Evolutionary conservation across 2,113 vertebrate species (phyloP).

Genomic region (Phalacrocorax brasilianus): DNA sequence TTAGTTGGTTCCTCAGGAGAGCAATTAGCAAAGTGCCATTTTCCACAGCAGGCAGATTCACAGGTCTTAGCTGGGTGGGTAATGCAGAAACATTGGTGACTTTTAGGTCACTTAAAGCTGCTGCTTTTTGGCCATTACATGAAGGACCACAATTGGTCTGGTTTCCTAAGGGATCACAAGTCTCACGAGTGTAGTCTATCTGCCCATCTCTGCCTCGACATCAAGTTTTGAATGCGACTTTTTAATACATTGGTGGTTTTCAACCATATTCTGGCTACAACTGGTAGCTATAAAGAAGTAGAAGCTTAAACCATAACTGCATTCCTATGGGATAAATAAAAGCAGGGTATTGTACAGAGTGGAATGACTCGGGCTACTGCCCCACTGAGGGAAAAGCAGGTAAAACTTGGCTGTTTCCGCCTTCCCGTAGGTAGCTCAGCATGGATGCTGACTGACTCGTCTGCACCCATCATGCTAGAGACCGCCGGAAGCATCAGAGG

Average conservation of each 20-base stretch:
- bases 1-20: neutral
- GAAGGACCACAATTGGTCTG: neutral
- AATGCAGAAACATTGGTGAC: neutral
- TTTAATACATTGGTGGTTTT: neutral
- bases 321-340: neutral
- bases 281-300: neutral
- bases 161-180: neutral
- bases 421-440: neutral
- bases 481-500: neutral
- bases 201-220: neutral
- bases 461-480: neutral
- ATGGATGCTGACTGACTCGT: neutral
- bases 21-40: neutral
- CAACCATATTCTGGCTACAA: neutral
- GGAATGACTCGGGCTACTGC: neutral
- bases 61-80: neutral
- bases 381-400: neutral
- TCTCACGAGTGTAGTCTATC: accelerated
- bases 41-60: neutral
- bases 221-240: neutral
- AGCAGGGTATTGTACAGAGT: neutral
- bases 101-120: neutral
- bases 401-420: neutral
- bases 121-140: neutral
- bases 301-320: accelerated